phyloP scores from a whole-genome alignment of 2,888 invertebrate species.

The Acheta domesticus region DNA sequence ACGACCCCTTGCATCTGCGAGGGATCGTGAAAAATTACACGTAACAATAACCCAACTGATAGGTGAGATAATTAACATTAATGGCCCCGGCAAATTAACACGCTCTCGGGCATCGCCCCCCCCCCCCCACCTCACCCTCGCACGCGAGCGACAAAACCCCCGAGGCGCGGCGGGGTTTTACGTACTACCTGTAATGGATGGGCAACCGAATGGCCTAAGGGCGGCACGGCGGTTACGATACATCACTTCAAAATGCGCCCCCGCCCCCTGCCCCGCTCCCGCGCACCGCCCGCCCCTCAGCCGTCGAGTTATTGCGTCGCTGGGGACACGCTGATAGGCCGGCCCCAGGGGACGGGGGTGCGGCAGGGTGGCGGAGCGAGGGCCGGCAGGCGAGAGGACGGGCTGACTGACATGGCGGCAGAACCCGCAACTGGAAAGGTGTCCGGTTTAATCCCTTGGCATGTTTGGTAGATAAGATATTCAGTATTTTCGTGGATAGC shows the following conservation, averaged over 20 bases:
- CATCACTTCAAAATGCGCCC: conserved; percentile 18
- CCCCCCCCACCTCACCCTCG: not conserved
- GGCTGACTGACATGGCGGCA: too few species aligned
- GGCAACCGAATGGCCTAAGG: not conserved
- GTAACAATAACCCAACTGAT: too few species aligned
- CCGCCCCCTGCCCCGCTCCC: not conserved
- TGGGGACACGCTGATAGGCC: not conserved
- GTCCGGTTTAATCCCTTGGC: too few species aligned
- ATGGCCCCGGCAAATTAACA: not conserved
- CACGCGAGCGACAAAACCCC: not conserved
- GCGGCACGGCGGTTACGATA: not conserved
- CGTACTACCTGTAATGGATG: not conserved
- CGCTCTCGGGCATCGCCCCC: not conserved
- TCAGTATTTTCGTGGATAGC: too few species aligned
- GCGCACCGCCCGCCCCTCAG: not conserved
- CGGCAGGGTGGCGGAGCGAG: not conserved
- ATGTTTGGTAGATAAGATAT: too few species aligned
- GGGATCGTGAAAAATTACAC: too few species aligned
- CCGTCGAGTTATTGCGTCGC: not conserved
- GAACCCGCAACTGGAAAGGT: too few species aligned
- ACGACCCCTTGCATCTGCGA: too few species aligned
- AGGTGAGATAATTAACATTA: too few species aligned
- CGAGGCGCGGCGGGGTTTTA: not conserved
- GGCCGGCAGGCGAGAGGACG: not conserved
- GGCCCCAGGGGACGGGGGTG: not conserved